phyloP scores from a whole-genome alignment of 2,113 vertebrate genomes.

The Phalacrocorax pelagicus region DNA sequence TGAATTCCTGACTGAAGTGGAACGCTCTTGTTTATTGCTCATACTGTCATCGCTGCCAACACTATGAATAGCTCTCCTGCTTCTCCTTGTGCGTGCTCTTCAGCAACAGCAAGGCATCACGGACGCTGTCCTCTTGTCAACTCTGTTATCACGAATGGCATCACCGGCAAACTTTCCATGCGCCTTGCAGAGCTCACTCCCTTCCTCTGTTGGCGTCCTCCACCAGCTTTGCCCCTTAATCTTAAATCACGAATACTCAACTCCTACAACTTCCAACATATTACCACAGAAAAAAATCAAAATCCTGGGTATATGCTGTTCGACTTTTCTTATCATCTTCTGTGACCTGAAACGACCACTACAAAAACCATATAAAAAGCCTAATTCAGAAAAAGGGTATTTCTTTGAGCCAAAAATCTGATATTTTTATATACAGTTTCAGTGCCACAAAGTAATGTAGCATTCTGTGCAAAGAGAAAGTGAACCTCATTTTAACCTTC shows the following conservation, averaged over 20 bases:
- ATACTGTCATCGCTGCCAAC: neutral
- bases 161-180: fast-evolving
- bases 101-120: neutral
- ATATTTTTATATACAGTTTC: neutral
- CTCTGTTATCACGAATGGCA: fast-evolving
- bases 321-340: neutral
- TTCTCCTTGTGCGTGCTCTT: neutral
- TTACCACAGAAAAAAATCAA: neutral
- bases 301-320: neutral
- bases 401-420: neutral
- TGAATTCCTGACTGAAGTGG: conserved; percentile 60
- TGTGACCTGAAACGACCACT: neutral
- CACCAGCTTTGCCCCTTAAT: neutral
- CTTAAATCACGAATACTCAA: neutral
- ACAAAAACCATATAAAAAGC: neutral
- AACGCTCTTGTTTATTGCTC: conserved; percentile 10
- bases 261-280: neutral
- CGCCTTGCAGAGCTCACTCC: neutral
- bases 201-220: neutral
- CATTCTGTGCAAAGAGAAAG: conserved; percentile 28
- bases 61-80: neutral
- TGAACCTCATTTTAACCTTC: conserved; percentile 59
- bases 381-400: neutral
- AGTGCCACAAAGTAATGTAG: conserved; percentile 2
- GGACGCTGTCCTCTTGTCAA: neutral